These are phyloP conservation scores for Pan paniscus DNA, from an alignment of 2,113 vertebrate genomes.

Conservation along the genomic window DNA sequence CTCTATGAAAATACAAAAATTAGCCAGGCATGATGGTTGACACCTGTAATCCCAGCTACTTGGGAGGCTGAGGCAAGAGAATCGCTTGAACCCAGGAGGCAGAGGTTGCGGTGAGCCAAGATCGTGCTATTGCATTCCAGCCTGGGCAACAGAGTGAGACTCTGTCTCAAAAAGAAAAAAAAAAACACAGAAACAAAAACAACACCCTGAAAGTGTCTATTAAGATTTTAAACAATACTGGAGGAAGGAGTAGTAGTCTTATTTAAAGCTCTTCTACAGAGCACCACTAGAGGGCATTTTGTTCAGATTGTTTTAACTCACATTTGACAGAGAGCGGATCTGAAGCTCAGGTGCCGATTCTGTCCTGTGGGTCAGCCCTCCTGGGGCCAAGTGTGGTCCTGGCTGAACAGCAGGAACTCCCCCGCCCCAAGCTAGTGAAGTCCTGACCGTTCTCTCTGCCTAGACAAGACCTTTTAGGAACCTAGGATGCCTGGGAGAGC, in stretches of 20 bases:
- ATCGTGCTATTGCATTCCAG: too few species aligned
- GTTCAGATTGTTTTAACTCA: neutral
- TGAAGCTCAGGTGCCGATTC: neutral
- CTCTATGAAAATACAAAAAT: too few species aligned
- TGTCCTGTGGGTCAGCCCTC: neutral
- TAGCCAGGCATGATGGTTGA: too few species aligned
- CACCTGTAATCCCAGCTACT: too few species aligned
- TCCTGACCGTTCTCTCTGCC: neutral
- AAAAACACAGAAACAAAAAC: too few species aligned
- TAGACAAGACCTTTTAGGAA: neutral
- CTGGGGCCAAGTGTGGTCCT: neutral
- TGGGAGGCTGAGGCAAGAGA: too few species aligned
- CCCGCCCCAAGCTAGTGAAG: neutral
- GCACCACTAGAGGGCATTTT: neutral
- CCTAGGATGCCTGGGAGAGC: neutral
- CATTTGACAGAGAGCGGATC: neutral
- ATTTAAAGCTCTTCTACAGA: neutral
- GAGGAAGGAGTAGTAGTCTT: neutral
- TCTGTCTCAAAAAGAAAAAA: too few species aligned
- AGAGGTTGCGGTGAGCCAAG: too few species aligned
- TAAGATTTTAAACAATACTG: neutral
- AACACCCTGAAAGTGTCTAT: neutral
- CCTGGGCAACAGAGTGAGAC: too few species aligned
- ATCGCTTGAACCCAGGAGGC: too few species aligned
- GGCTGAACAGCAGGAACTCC: neutral